These are phyloP conservation scores for Bovichtus diacanthus DNA, from an alignment of 2,797 vertebrate genomes.

Conservation along the genomic window DNA sequence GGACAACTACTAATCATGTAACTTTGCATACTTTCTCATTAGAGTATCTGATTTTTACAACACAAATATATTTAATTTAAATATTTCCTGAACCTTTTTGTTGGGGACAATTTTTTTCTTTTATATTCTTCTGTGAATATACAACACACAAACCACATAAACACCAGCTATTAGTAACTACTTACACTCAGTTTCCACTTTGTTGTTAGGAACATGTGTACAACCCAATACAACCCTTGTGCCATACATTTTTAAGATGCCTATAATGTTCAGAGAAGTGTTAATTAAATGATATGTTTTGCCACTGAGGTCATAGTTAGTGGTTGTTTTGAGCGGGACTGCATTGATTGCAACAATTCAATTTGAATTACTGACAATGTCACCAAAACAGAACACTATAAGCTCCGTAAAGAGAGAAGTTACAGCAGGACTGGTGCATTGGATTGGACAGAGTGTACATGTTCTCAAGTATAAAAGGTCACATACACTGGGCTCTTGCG, in stretches of 20 bases:
- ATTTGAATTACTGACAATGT: neutral
- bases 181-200: too few relatives aligned
- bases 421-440: neutral
- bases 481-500: conserved; percentile 94
- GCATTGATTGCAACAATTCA: neutral
- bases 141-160: too few relatives aligned
- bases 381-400: neutral
- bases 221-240: too few relatives aligned
- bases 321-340: neutral
- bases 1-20: too few relatives aligned
- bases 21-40: neutral
- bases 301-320: neutral
- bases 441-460: too few relatives aligned
- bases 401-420: neutral
- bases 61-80: neutral
- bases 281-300: neutral
- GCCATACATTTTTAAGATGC: too few relatives aligned
- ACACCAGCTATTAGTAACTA: neutral
- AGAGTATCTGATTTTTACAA: neutral
- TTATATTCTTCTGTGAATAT: too few relatives aligned
- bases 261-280: neutral
- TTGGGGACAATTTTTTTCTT: too few relatives aligned
- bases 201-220: too few relatives aligned
- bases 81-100: neutral
- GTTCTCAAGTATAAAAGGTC: neutral